Evolutionary conservation across 1,140 invertebrate species (phyloP), one percentile per base, ranked within the genome.

Genomic region (Hermetia illucens): DNA sequence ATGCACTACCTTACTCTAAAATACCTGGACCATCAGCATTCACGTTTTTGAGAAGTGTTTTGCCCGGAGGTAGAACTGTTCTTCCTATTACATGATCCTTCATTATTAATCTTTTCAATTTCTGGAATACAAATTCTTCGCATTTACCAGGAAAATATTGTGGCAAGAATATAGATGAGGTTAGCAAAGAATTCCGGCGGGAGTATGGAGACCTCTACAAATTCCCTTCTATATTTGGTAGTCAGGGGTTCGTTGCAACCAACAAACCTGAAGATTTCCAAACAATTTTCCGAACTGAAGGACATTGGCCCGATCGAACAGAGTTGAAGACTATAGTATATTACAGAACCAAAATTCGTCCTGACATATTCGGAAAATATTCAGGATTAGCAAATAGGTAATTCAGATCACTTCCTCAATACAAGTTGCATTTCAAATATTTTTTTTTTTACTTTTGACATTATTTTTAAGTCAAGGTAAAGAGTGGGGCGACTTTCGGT

Each of bases 321-420:
- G 39, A 34, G 1, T 22, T 25, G 1, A 34, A 47, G 8, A 22
- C 45, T 17, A 21, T 44, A 16, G 16, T 19, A 3, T 45, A 47
- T 41, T 39, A 47, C 43, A 32, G 43, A 2, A 34, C 36, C n/a
- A 38, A 43, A 21, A 5, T 22, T 9, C 31, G 43, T 13, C 25
- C 36, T 2, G 43, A 47, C 9, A 39, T 43, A 12, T 47, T 39
- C 37, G 4, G 35, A 3, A 39, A 42, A 9, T 30, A 33, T 19
- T 34, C 32, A 5, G 41, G 41, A 16, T 17, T 43, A 8, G 27
- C 43, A 16, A 10, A 4, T 27, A 9, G 8, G 8, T n/a, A 8
- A 51, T 9, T n/a, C n/a, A n/a, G 31, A 53, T 46, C 0, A 43
- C 9, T 35, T 18, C 3, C 12, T n/a, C n/a, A n/a, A n/a, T n/a